These are phyloP conservation scores for Epinephelus coioides DNA, from an alignment of 2,797 vertebrate genomes.

Conservation along the genomic window DNA sequence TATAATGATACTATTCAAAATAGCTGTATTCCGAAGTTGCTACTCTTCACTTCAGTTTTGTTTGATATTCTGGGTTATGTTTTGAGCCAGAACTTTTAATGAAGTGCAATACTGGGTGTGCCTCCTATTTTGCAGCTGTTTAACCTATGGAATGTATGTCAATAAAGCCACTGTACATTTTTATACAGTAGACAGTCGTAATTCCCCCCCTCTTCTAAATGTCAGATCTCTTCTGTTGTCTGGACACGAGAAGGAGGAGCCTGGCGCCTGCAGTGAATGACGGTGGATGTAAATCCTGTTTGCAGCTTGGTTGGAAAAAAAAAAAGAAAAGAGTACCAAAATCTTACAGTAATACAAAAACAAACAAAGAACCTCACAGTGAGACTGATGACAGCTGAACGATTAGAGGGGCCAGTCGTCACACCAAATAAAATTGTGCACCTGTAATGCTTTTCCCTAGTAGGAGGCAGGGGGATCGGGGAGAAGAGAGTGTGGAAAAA, in stretches of 20 bases:
- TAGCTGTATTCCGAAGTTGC: conserved; percentile 93
- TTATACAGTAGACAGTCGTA: conserved; percentile 94
- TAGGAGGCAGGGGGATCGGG: conserved; percentile 73
- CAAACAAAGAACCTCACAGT: conserved; percentile 61
- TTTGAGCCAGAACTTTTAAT: conserved; percentile 99
- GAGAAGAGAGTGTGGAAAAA: conserved; percentile 73
- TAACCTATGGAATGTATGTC: conserved; percentile 99
- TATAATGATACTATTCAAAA: conserved; percentile 95
- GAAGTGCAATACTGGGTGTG: conserved; percentile 99
- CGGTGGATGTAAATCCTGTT: conserved; percentile 75
- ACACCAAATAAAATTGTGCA: conserved; percentile 86
- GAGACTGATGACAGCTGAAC: conserved; percentile 75
- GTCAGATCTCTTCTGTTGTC: conserved; percentile 81
- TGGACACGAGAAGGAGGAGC: conserved; percentile 72
- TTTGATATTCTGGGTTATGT: conserved; percentile 99
- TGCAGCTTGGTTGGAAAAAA: conserved; percentile 68
- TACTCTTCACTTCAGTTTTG: conserved; percentile 98
- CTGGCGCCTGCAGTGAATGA: conserved; percentile 77
- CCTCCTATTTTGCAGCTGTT: conserved; percentile 99
- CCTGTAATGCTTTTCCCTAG: conserved; percentile 80
- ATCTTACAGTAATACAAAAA: conserved; percentile 72
- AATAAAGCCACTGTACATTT: conserved; percentile 99
- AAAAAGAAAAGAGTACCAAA: conserved; percentile 69
- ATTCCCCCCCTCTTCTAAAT: conserved; percentile 80
- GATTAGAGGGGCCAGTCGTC: conserved; percentile 79